Evolutionary conservation across 2,113 vertebrate species (phyloP), one percentile per base, ranked within the genome.

Genomic region (Rhinoderma darwinii): DNA sequence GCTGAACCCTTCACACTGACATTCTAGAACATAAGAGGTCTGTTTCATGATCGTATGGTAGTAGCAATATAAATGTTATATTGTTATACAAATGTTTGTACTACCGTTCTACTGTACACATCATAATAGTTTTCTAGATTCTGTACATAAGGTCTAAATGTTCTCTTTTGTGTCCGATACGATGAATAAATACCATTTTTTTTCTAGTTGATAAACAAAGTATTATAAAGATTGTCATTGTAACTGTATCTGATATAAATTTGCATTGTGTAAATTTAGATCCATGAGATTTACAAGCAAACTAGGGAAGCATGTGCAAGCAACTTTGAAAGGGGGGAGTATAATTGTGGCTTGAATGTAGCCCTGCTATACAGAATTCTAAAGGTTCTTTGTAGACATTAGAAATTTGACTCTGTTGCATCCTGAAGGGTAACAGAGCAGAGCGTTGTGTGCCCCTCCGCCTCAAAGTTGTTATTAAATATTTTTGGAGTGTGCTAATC

Each of bases 201-300:
- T 22, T 84, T 63, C 39, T 25, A 32, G 11, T 39, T 27, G 22
- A 43, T 44, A 43, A 59, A 61, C 32, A 61, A 32, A 22, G 14
- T 18, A 43, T 18, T 39, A 51, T 25, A 56, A 1, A 41, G 32
- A 56, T 1, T 37, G 32, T 22, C 54, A 50, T 22, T 77, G 83
- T 77, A 85, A 85, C 56, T 63, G 83, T 77, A 85, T 85, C 83
- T 44, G 54, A 43, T 85, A 47, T 76, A 63, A 44, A 77, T 85
- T 85, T 85, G 83, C 83, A 77, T 75, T 75, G 72, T 61, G 83
- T 85, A 85, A 85, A 85, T 85, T 85, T 77, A 85, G 83, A 85
- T 85, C 73, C 83, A 85, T 85, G 83, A 85, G 83, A 85, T 85
- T 85, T 85, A 76, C 72, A 2, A 63, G 83, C 54, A 66, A 85